phyloP scores from a whole-genome alignment of 1,140 invertebrate species.

The Bradynema listronoti region DNA sequence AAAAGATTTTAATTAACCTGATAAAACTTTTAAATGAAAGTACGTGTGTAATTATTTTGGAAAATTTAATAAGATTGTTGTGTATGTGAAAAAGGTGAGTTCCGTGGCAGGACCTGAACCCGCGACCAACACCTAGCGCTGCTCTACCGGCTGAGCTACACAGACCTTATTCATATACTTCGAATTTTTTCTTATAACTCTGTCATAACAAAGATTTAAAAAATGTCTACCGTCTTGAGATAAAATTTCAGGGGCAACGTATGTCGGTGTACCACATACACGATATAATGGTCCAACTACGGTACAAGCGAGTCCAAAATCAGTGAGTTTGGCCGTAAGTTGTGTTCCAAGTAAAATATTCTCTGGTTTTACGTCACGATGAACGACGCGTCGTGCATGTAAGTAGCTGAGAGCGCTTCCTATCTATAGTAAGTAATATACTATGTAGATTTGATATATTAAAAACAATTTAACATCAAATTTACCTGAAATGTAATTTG shows the following conservation, averaged over 20 bases:
- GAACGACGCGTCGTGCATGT: constrained; percentile 59
- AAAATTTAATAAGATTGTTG: too few relatives aligned
- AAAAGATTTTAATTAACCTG: too few relatives aligned
- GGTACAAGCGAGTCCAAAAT: constrained; percentile 60
- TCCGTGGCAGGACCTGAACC: too few relatives aligned
- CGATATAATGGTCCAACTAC: constrained; percentile 36
- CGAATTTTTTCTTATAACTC: too few relatives aligned
- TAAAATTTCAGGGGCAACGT: constrained; percentile 34
- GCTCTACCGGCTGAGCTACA: too few relatives aligned
- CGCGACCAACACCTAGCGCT: too few relatives aligned
- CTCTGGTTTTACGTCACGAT: constrained; percentile 60
- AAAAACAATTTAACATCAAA: constrained; percentile 59
- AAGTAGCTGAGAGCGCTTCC: constrained; percentile 60
- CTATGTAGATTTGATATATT: too few relatives aligned
- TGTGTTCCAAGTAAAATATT: constrained; percentile 59
- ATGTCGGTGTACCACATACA: constrained; percentile 44
- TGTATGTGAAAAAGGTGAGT: too few relatives aligned
- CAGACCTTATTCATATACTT: too few relatives aligned
- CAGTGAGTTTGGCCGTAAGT: constrained; percentile 59
- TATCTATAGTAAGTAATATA: too few relatives aligned
- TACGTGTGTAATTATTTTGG: too few relatives aligned
- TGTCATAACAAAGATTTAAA: background rate
- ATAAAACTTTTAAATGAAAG: too few relatives aligned
- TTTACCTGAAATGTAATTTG: constrained; percentile 45
- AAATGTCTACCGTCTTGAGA: constrained; percentile 17